These are phyloP conservation scores for Dinomys branickii DNA, from an alignment of 2,113 vertebrate genomes.

Conservation along the genomic window DNA sequence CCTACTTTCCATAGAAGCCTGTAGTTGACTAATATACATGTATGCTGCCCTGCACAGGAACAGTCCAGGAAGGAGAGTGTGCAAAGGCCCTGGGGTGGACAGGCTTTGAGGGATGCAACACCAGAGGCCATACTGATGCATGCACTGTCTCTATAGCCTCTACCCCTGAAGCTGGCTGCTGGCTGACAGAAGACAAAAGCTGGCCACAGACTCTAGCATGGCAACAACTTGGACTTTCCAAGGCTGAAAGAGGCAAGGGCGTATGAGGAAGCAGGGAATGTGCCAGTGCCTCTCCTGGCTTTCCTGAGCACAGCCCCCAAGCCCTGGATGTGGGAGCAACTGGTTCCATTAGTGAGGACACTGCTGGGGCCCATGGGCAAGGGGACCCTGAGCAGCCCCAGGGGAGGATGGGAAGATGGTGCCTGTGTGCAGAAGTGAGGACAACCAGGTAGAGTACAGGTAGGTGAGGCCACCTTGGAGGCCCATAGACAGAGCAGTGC, in stretches of 20 bases:
- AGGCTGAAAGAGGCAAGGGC: neutral
- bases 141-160: fast-evolving
- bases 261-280: fast-evolving
- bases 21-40: no score
- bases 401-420: neutral
- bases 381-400: neutral
- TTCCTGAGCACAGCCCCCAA: neutral
- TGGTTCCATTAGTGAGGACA: neutral
- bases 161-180: no score
- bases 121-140: neutral
- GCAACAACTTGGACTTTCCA: fast-evolving
- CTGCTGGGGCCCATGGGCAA: fast-evolving
- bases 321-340: neutral
- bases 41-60: no score
- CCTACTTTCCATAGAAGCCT: no score
- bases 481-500: fast-evolving
- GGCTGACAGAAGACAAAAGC: neutral
- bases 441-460: neutral
- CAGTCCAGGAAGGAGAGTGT: fast-evolving
- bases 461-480: neutral
- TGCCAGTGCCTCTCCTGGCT: neutral
- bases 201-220: fast-evolving
- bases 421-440: neutral
- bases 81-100: no score
- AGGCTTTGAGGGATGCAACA: neutral